Conservation (phyloP, 2,113 vertebrate genomes). For the Salminus brasiliensis region DNA sequence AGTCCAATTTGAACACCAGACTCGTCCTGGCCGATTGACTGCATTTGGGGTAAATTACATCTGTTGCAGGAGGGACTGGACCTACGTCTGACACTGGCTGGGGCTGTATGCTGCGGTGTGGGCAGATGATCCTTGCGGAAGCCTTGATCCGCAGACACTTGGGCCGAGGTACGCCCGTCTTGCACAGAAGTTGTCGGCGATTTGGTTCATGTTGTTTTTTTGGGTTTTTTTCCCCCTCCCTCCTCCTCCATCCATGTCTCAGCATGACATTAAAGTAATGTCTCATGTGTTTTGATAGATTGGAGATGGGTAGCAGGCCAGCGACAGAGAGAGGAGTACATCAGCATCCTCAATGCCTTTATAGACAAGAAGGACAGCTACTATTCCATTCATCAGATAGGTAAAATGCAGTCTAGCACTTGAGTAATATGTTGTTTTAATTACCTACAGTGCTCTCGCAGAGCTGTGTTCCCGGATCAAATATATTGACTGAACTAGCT, state of each 20-base stretch:
- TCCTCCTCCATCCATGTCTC: too few species aligned
- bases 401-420: constrained; percentile 71
- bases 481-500: neutral
- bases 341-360: constrained; percentile 91
- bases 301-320: constrained; percentile 90
- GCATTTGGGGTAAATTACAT: neutral
- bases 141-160: constrained; percentile 91
- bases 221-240: neutral
- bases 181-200: neutral
- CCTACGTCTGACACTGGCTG: constrained; percentile 97
- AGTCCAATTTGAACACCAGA: neutral
- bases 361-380: constrained; percentile 97
- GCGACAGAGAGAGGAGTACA: constrained; percentile 87
- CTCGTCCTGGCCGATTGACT: neutral
- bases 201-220: neutral
- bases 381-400: constrained; percentile 99
- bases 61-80: constrained; percentile 87
- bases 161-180: constrained; percentile 84
- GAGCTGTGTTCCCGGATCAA: neutral
- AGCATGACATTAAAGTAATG: neutral
- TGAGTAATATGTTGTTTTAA: neutral
- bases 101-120: constrained; percentile 98
- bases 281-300: constrained; percentile 69
- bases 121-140: constrained; percentile 98
- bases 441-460: neutral